Base-by-base conservation (phyloP, 2,797 vertebrate species). In the Sciurus carolinensis region DNA sequence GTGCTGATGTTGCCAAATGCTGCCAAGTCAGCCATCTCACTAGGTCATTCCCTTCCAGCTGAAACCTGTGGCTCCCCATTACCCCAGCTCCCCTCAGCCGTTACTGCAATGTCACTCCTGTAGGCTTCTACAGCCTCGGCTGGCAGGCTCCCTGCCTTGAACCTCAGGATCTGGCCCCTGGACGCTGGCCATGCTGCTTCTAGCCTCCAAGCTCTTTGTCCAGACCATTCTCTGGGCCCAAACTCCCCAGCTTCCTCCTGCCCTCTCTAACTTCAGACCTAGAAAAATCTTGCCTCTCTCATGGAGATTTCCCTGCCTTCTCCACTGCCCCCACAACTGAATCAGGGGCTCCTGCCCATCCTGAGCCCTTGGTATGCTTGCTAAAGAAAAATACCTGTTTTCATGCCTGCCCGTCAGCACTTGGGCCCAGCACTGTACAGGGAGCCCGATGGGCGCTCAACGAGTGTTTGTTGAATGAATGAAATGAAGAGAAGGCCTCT, bases 391-490 rank as follows among this genome's bases (percentile, higher is more conserved):
- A 10, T 3, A 26, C 8, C 73, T 47, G n/a, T 42, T 57, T 67
- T 77, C 42, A 9, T 42, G n/a, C 52, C 30, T 39, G 3, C 10
- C 42, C 28, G 30, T 52, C 50, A 4, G n/a, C 8, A 5, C 7
- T 0, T 0, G 9, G 52, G 4, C 79, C 42, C 7, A 11, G 10
- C 14, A 6, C 47, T 42, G 4, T 36, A 17, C 0, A 0, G 15
- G 22, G 44, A 47, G 20, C 54, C 50, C 66, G 8, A 20, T 18
- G 17, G 69, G 3, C 24, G 1, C 10, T 91, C 73, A 44, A 2
- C 13, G 66, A 80, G 57, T 22, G 22, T 62, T 62, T 76, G 33
- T 26, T 87, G 67, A 85, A 72, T 59, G 5, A 79, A 77, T 83
- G 33, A 52, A 62, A 62, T 47, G 3, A 24, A 67, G 52, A 76